Percentiles rank a stretch among this genome's conserved stretches.
These are phyloP conservation scores for Erebia epiphron DNA, from an alignment of 2,888 invertebrate species.

Conservation along the genomic window DNA sequence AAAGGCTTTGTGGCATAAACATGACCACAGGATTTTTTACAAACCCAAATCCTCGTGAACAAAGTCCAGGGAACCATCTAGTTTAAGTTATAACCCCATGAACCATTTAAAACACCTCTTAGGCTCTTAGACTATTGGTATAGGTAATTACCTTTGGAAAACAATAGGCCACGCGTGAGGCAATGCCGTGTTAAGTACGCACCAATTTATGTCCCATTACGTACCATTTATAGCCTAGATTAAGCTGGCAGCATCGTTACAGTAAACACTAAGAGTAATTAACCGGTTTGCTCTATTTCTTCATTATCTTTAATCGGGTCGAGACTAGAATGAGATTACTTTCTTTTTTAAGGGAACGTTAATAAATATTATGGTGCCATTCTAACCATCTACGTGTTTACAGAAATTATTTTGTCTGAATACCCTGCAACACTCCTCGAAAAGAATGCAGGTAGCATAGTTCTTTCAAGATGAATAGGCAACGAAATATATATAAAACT, in stretches of 20 bases:
- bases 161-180: conserved; percentile 35
- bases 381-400: not conserved
- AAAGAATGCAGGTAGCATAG: too few species aligned
- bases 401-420: not conserved
- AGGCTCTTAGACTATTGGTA: conserved; percentile 13
- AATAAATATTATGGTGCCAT: conserved; percentile 2
- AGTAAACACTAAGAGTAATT: conserved; percentile 13
- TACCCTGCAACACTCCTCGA: too few species aligned
- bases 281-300: conserved; percentile 21
- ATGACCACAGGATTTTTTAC: too few species aligned
- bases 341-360: conserved; percentile 4
- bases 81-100: not conserved
- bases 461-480: too few species aligned
- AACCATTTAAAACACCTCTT: not conserved
- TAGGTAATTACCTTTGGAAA: conserved; percentile 35
- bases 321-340: conserved; percentile 4
- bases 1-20: too few species aligned
- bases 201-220: conserved; percentile 29
- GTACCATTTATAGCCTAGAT: conserved; percentile 26
- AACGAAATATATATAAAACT: too few species aligned
- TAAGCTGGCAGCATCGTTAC: conserved; percentile 22
- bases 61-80: too few species aligned
- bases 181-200: conserved; percentile 24
- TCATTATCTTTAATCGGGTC: conserved; percentile 13
- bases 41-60: too few species aligned